Evolutionary conservation across 2,797 vertebrate species (phyloP).

Genomic region (Danio kyathit): DNA sequence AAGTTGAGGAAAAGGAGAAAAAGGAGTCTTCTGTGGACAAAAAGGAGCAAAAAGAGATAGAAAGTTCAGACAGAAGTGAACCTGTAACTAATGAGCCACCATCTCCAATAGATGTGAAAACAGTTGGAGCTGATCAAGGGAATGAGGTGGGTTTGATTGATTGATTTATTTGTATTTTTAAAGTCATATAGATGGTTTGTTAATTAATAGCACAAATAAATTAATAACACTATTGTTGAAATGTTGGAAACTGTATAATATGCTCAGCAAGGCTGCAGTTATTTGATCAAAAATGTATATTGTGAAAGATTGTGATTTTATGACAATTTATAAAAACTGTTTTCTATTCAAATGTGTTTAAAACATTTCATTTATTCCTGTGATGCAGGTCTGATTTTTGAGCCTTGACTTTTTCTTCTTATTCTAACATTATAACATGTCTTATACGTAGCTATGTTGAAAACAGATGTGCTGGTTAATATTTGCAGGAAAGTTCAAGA

Average conservation of each 20-base stretch:
- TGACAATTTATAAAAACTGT: no score
- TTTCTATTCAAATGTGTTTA: no score
- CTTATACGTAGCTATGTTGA: no score
- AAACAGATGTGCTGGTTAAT: no score
- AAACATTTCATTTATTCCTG: no score
- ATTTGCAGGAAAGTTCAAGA: no score
- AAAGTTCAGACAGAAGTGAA: neutral
- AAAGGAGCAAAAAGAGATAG: neutral
- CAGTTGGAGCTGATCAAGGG: neutral
- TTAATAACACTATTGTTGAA: neutral
- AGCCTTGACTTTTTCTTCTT: no score
- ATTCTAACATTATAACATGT: no score
- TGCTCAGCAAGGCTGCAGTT: no score
- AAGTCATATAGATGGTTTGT: neutral
- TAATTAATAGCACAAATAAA: neutral
- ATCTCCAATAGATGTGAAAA: conserved; percentile 8
- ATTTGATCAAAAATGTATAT: no score
- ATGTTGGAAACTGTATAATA: neutral
- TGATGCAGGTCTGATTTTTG: no score
- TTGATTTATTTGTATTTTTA: no score
- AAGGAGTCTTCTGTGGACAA: neutral
- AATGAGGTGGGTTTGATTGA: conserved; percentile 36
- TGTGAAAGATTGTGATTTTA: neutral
- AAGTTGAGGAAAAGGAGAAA: conserved; percentile 18
- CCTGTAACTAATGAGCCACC: neutral